phyloP scores from a whole-genome alignment of 2,888 invertebrate species.

The Phlogophora meticulosa region DNA sequence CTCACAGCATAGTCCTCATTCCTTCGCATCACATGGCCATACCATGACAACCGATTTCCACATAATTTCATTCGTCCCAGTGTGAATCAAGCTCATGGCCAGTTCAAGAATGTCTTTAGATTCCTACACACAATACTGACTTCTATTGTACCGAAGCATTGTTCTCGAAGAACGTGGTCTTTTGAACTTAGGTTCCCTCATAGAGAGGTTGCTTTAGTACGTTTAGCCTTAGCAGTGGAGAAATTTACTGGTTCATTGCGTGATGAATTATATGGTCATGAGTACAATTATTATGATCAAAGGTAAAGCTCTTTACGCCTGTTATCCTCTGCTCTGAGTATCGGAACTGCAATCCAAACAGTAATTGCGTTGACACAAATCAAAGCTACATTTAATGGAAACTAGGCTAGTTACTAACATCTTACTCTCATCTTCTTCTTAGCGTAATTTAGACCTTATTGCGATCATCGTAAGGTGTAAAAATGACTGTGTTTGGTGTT shows the following conservation, averaged over 20 bases:
- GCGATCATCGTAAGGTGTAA: neutral
- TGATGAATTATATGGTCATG: too few relatives aligned
- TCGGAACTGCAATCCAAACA: slow-evolving; percentile 4
- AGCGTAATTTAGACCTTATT: slow-evolving; percentile 23
- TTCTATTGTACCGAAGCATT: neutral
- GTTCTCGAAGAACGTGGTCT: neutral
- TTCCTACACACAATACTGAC: neutral
- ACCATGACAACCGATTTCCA: too few relatives aligned
- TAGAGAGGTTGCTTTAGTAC: neutral
- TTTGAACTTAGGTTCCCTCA: too few relatives aligned
- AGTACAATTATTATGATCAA: neutral
- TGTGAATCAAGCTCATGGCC: neutral
- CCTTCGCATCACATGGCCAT: too few relatives aligned
- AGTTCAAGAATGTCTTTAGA: neutral
- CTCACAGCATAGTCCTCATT: too few relatives aligned
- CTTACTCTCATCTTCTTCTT: neutral
- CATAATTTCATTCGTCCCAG: neutral
- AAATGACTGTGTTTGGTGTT: neutral
- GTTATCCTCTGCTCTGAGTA: neutral
- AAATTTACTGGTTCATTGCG: too few relatives aligned
- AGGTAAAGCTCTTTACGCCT: too few relatives aligned
- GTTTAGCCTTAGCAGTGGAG: too few relatives aligned
- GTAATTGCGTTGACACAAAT: slow-evolving; percentile 45
- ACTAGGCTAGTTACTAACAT: slow-evolving; percentile 9
- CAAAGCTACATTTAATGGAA: slow-evolving; percentile 28